Base-by-base conservation (phyloP, 2,797 vertebrate genomes). In the Champsocephalus esox region DNA sequence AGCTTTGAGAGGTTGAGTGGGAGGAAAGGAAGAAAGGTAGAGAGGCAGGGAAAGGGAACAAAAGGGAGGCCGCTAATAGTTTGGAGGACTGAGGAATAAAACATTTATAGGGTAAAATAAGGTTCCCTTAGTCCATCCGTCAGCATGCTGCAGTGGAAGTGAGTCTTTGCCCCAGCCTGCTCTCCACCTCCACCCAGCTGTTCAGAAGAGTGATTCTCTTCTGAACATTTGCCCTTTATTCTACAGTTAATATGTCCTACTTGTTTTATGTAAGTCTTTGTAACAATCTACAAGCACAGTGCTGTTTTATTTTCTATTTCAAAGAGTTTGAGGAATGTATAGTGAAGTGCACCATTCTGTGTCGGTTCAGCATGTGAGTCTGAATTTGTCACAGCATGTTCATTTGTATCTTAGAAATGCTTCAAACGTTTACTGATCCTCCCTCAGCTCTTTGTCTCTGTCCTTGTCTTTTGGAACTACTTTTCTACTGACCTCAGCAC, bases 21-120 rank as follows among this genome's bases (percentile, higher is more conserved):
- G 79, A 52, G 72, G 63, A 75, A 43, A 60, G 62, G 58, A 70
- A 60, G 62, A 60, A 70, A 79, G 69, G 72, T 38, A 63, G 73
- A 59, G 56, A 80, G 46, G 70, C 32, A 65, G 69, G 70, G 75
- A 21, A 77, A 63, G 67, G 61, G 79, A 89, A 84, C 87, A 89
- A 87, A 89, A 72, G 61, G 77, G 84, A 81, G 83, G 87, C 75
- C 75, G 90, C 79, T 90, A 88, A 89, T 87, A 87, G 89, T 87
- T 83, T 71, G 78, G 86, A 88, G 88, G 88, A 88, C 86, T 84
- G 65, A 63, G 66, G 79, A 85, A 92, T 92, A 82, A 91, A 92
- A 92, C 44, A 91, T 93, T 82, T 78, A 92, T 86, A 49, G 50
- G 84, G 72, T 91, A 87, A 92, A 93, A 92, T 91, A 90, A 88